Conservation (phyloP, 1,140 invertebrate species). For the Caenorhabditis remanei region DNA sequence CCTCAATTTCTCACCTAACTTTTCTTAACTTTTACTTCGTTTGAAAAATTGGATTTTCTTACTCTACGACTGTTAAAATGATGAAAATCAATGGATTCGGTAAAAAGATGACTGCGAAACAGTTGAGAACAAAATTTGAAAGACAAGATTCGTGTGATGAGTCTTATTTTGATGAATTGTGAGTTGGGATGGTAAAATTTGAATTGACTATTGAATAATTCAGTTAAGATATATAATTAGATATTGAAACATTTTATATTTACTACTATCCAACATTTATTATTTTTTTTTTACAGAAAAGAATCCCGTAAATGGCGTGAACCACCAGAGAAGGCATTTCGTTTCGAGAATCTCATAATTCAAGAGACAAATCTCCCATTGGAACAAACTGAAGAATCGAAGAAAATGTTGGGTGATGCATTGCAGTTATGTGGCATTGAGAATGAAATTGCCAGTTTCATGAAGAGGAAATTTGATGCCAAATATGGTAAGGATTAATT, state of each 20-base stretch:
- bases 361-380: constrained; percentile 31
- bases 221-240: no score
- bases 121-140: constrained; percentile 18
- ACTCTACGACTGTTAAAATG: neutral
- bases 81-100: constrained; percentile 42
- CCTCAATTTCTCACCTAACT: neutral
- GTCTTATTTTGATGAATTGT: constrained; percentile 22
- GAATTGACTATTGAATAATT: no score
- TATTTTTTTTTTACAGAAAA: constrained; percentile 26
- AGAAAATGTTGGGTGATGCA: constrained; percentile 57
- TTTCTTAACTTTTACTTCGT: neutral
- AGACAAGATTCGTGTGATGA: constrained; percentile 33
- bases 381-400: constrained; percentile 26
- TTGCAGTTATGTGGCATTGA: constrained; percentile 58
- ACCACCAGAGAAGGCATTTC: constrained; percentile 54
- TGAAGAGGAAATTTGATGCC: constrained; percentile 58
- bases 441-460: constrained; percentile 60
- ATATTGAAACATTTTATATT: neutral
- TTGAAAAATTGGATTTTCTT: no score
- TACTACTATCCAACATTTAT: neutral
- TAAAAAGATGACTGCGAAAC: constrained; percentile 10
- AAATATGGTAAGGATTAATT: constrained; percentile 36
- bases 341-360: constrained; percentile 52
- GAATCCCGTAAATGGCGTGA: constrained; percentile 58
- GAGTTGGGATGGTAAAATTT: constrained; percentile 12